Evolutionary conservation across 2,797 vertebrate species (phyloP).

Genomic region (Xerus rutilus): DNA sequence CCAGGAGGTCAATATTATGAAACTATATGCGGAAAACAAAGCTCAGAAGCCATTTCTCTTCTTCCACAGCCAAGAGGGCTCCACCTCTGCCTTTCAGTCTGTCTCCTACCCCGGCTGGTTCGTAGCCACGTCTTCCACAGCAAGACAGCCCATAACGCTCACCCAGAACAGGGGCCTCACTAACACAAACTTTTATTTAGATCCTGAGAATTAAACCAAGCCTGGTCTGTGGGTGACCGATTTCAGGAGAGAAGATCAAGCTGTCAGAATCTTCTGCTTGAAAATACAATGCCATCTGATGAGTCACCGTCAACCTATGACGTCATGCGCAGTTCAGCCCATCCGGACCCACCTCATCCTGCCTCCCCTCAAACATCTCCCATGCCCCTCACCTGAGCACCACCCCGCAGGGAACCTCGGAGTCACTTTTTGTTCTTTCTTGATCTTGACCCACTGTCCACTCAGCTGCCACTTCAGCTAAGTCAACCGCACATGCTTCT

Average conservation of each 20-base stretch:
- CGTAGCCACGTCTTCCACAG: constrained; percentile 19
- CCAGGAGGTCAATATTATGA: constrained; percentile 34
- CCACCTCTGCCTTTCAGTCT: constrained; percentile 55
- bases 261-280: not conserved
- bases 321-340: not conserved
- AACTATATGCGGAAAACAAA: not conserved
- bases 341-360: not conserved
- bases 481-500: not conserved
- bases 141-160: not conserved
- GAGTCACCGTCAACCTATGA: not conserved
- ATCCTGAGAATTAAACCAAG: not conserved
- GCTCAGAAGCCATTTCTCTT: constrained; percentile 59
- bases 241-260: not conserved
- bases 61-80: not conserved
- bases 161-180: constrained; percentile 27
- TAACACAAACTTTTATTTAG: constrained; percentile 66
- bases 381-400: not conserved
- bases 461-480: not conserved
- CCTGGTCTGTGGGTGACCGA: not conserved
- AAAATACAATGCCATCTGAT: not conserved
- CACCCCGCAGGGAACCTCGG: not conserved
- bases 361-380: not conserved
- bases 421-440: not conserved
- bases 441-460: not conserved
- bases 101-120: constrained; percentile 61